Base-by-base conservation (phyloP, 2,113 vertebrate species). In the Xenus cinereus region DNA sequence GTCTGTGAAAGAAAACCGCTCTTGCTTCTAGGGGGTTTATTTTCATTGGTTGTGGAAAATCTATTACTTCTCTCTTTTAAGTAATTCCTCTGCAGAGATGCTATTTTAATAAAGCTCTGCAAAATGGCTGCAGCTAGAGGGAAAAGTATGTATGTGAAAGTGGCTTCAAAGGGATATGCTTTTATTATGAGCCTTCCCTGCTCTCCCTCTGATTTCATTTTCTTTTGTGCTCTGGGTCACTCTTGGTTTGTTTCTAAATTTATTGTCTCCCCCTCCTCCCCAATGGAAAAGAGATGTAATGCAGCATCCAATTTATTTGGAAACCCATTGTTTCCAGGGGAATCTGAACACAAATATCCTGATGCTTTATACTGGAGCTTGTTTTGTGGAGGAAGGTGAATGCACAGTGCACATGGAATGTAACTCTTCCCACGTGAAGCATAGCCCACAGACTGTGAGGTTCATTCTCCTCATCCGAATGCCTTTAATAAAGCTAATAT, bases 51-150 rank as follows among this genome's bases (percentile, higher is more conserved):
- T 86, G 51, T 82, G 78, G 89, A 90, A 84, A 93, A 84, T 24
- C 84, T 71, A 74, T 89, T 90, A 33, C 59, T 92, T 81, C 30
- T 82, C 8, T 81, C 27, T 90, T 86, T 88, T 89, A 96, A 82
- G 46, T 41, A 92, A 84, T 54, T 33, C 68, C 56, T 96, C 76
- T 93, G 39, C 84, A 96, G 84, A 95, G 35, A 79, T 80, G 15
- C 2, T 74, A 62, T 96, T 96, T 97, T 91, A 96, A 97, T 93
- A 93, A 95, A 97, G 90, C 45, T 75, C 82, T 71, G 51, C 53
- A 93, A 97, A 93, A 96, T 97, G 94, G 68, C 69, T 94, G 76
- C 74, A 69, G 73, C 79, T 91, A 86, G 63, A 85, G 84, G 54
- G 82, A 90, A 35, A 92, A 80, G 23, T 35, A 28, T 32, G 17